Conservation (phyloP, 2,797 vertebrate species). For the Orestias chungarensis region DNA sequence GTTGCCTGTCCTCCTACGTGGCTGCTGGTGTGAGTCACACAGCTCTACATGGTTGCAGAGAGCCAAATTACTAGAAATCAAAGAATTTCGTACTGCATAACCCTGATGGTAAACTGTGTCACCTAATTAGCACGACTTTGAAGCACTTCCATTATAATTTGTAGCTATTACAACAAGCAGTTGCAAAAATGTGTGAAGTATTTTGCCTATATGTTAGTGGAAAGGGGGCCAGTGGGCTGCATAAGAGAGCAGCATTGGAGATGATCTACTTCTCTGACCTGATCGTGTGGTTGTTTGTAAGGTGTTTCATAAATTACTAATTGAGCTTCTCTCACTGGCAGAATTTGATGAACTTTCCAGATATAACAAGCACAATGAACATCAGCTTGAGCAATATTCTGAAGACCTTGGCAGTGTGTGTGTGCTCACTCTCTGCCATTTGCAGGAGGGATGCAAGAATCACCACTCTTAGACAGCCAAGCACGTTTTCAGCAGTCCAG, state of each 20-base stretch:
- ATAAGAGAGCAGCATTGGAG: background rate
- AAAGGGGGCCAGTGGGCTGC: background rate
- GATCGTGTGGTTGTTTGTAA: constrained; percentile 8
- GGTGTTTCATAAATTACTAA: constrained; percentile 11
- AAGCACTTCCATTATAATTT: constrained; percentile 2
- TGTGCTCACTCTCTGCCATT: background rate
- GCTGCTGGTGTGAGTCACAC: background rate
- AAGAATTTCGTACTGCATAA: constrained; percentile 3
- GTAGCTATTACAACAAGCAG: background rate
- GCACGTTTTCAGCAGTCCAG: constrained; percentile 3
- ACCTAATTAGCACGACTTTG: constrained; percentile 2
- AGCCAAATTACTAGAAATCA: background rate
- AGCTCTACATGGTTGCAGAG: background rate
- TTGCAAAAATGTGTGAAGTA: constrained; percentile 4
- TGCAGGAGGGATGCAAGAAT: background rate
- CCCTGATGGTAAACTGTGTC: background rate
- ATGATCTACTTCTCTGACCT: constrained; percentile 3
- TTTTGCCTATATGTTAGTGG: background rate
- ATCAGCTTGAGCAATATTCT: constrained; percentile 12
- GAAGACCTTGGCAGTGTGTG: background rate
- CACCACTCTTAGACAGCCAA: background rate
- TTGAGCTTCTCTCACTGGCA: background rate
- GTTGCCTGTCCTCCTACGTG: background rate
- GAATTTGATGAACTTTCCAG: constrained; percentile 16
- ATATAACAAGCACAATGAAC: constrained; percentile 2